Conservation (phyloP, 2,888 invertebrate species). For the Mythimna pallens region DNA sequence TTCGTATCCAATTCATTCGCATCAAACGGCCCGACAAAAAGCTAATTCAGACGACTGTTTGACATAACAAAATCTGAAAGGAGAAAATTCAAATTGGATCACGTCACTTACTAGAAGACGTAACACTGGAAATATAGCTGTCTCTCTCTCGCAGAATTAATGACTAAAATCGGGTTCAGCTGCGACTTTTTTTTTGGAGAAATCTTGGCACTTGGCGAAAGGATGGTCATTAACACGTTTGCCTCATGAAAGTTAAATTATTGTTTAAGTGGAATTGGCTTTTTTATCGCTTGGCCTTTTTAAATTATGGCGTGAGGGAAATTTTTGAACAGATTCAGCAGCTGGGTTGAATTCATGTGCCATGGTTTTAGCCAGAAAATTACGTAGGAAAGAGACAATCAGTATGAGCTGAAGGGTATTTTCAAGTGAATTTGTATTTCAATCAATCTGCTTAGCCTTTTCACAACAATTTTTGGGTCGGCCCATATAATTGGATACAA, state of each 20-base stretch:
- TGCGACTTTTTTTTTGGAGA: slow-evolving; percentile 45
- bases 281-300: slow-evolving; percentile 56
- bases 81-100: slow-evolving; percentile 85
- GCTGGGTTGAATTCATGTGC: not conserved
- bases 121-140: slow-evolving; percentile 64
- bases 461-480: too few species aligned
- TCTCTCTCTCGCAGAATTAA: slow-evolving; percentile 68
- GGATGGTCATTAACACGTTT: slow-evolving; percentile 61
- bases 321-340: slow-evolving; percentile 38
- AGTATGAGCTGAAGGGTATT: too few species aligned
- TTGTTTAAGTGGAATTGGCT: slow-evolving; percentile 56
- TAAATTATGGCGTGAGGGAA: slow-evolving; percentile 54
- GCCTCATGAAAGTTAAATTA: slow-evolving; percentile 63
- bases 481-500: too few species aligned
- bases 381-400: too few species aligned
- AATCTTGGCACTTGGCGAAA: slow-evolving; percentile 62
- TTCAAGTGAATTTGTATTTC: too few species aligned
- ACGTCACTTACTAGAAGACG: slow-evolving; percentile 74
- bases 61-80: slow-evolving; percentile 85
- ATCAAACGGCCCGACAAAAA: slow-evolving; percentile 68
- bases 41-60: slow-evolving; percentile 79
- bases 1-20: slow-evolving; percentile 65
- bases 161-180: slow-evolving; percentile 50
- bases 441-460: too few species aligned
- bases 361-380: not conserved